Evolutionary conservation across 2,113 vertebrate genomes (phyloP).

Genomic region (Oriolus oriolus): DNA sequence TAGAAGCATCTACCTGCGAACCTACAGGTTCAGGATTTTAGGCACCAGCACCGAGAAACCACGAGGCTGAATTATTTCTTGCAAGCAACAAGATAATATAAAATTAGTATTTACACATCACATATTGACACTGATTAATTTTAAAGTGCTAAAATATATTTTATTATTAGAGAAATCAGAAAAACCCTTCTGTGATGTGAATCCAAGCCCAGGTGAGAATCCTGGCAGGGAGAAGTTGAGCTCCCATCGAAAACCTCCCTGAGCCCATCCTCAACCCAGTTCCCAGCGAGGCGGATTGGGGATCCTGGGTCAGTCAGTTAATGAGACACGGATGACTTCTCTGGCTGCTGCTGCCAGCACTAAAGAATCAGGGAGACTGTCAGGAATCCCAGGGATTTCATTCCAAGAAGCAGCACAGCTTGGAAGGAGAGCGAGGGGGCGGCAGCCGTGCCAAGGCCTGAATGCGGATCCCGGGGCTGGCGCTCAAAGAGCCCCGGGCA

Average conservation of each 20-base stretch:
- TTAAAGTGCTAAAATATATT: background rate
- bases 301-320: background rate
- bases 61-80: background rate
- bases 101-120: background rate
- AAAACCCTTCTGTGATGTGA: accelerated
- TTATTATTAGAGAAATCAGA: background rate
- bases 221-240: background rate
- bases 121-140: background rate
- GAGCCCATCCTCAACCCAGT: background rate
- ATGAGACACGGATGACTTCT: background rate
- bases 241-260: background rate
- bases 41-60: background rate
- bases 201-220: background rate
- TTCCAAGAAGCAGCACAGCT: background rate
- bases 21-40: background rate
- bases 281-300: background rate
- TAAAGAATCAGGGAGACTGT: background rate
- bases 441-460: background rate
- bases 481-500: background rate
- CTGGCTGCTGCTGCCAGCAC: background rate
- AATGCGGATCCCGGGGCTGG: background rate
- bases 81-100: background rate
- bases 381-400: background rate
- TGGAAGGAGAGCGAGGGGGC: background rate
- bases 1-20: background rate